Base-by-base conservation (phyloP, 2,113 vertebrate species). In the Syrrhaptes paradoxus region DNA sequence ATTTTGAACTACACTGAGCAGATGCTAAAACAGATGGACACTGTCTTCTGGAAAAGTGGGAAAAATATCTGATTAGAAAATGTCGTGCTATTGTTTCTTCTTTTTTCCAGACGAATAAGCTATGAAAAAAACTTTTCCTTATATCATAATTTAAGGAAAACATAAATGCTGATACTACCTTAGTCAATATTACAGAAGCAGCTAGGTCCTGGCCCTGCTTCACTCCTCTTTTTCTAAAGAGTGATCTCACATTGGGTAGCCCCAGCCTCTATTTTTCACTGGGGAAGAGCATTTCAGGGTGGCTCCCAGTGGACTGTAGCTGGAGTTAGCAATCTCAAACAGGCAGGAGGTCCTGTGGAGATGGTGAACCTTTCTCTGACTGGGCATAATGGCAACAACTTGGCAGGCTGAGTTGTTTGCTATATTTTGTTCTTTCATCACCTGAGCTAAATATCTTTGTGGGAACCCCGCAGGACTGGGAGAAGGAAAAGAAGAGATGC, bases 1-100 rank as follows among this genome's bases (percentile, higher is more conserved):
- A 96, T 95, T 97, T 94, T 96, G 87, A 97, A 96, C 88, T 95
- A 93, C 96, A 92, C 13, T 88, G 95, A 98, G 78, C 97, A 98
- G 97, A 97, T 97, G 96, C 96, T 97, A 63, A 91, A 97, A 96
- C 97, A 97, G 97, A 98, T 97, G 98, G 97, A 98, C 92, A 96
- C 83, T 96, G 96, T 96, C 96, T 97, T 97, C 90, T 74, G 59
- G 77, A 93, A 89, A 89, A 94, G 48, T 96, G 85, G 89, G 85
- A 67, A 96, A 97, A 97, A 97, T 88, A 96, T 97, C 95, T 91
- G 96, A 95, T 98, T 96, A 97, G 95, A 95, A 97, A 97, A 97
- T 97, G 91, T 94, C 91, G 88, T 94, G 87, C 82, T 97, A 96
- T 92, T 97, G 79, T 95, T 96, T 96, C 85, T 68, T 91, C 73